Evolutionary conservation across 2,888 invertebrate species (phyloP), one percentile per base, ranked within the genome.

Genomic region (Amblyjoppa proteus): DNA sequence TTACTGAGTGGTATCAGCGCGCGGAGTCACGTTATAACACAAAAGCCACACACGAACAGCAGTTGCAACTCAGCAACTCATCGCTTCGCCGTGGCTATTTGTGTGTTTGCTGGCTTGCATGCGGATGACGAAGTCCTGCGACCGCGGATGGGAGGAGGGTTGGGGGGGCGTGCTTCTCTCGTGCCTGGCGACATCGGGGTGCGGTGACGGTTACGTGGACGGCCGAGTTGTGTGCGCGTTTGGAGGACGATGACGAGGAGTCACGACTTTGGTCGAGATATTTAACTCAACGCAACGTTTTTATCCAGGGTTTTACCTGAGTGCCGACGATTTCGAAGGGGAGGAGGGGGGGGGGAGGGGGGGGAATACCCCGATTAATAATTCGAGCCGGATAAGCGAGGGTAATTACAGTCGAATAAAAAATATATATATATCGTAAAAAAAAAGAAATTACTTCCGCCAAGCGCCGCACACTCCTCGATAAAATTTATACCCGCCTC

Each of bases 131-230:
- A 66, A 77, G 82, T 77, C 77, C 81, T 81, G 81, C 51, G 66
- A 69, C 28, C 66, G 61, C 76, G 64, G 76, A 31, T 41, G 9
- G 41, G 41, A 41, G 41, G 41, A 41, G 41, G 41, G 41, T 41
- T 41, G 7, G 7, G 41, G 41, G 41, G 41, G 41, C 49, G n/a
- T 28, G 25, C 64, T 31, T 20, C 41, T n/a, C 69, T 31, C 61
- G 69, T 61, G 58, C 58, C 69, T 73, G 71, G 53, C 70, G 69
- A 78, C 74, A 81, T 34, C 80, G 81, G 81, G 84, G 81, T 74
- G 81, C 61, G 77, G 84, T 81, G 77, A 51, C n/a, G 58, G 64
- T 84, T 84, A 84, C 84, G 84, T 81, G 69, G 77, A 84, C 84
- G 69, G 58, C 77, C 71, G 82, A 45, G 53, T 71, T 68, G 70